Base-by-base conservation (phyloP, 2,797 vertebrate species). In the Argentina silus region DNA sequence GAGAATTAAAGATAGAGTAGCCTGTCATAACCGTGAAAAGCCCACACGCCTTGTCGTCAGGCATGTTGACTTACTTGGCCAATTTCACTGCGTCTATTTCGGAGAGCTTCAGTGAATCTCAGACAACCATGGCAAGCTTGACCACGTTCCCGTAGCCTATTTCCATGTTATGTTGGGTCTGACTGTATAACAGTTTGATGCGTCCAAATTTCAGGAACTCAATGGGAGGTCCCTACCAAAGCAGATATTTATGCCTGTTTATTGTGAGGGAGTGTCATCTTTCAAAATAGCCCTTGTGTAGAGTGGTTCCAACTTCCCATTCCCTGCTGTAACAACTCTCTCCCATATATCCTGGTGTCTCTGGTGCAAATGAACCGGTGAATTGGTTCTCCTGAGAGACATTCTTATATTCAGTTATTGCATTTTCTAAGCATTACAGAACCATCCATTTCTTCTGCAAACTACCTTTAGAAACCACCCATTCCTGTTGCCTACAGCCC, bases 221-320 rank as follows among this genome's bases (percentile, higher is more conserved):
- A 70, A 17, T 10, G 17, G 67, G 57, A 50, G 57, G 43, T 45
- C 42, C 7, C 7, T 43, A 71, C 43, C 67, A 56, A 69, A 42
- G 56, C 19, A 70, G 69, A 17, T 59, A 69, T 47, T 59, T 50
- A n/a, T 50, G 23, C 57, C 11, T 70, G 45, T 72, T 71, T 43
- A 63, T 71, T 71, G 69, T 71, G 47, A 51, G 27, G 23, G 23
- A 42, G 59, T 27, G 27, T 64, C 48, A 64, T 55, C 60, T 17
- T 55, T 21, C 21, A 72, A 53, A 72, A 69, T 56, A 69, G 23
- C 6, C 23, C 7, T 36, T 12, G 11, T 42, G 6, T 19, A 15
- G 51, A 44, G 17, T 21, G 5, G n/a, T 10, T 36, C 27, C 27
- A 36, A 2, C 27, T 11, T 70, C 55, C 68, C 23, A 45, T 36